Conservation (phyloP, 1,140 invertebrate species). For the Magallana ariakensis region DNA sequence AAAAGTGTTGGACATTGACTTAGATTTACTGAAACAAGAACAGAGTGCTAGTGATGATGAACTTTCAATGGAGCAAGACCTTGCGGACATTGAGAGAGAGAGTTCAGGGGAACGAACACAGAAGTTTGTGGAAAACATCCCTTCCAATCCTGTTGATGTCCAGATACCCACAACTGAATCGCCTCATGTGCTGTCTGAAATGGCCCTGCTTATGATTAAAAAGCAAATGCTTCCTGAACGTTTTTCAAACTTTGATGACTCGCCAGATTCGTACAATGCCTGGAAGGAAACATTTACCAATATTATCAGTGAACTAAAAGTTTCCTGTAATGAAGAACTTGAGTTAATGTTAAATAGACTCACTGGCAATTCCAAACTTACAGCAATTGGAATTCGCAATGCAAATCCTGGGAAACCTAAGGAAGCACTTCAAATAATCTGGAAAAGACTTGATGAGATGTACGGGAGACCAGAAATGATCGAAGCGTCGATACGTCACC, state of each 20-base stretch:
- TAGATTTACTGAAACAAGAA: neutral
- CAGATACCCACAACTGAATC: neutral
- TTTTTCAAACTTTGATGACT: conserved; percentile 50
- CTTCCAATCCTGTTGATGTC: too few relatives aligned
- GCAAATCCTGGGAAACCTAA: too few relatives aligned
- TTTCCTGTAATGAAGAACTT: conserved; percentile 45
- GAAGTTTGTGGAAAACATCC: neutral
- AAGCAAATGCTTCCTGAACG: conserved; percentile 41
- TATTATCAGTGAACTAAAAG: conserved; percentile 47
- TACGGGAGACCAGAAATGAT: conserved; percentile 15
- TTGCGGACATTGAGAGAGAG: neutral
- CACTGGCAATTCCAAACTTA: neutral
- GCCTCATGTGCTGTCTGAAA: neutral
- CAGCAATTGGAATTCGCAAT: too few relatives aligned
- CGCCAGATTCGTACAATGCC: conserved; percentile 42
- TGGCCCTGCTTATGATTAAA: conserved; percentile 29
- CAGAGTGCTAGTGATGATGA: neutral
- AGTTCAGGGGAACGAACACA: neutral
- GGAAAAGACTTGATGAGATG: conserved; percentile 7
- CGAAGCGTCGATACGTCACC: neutral
- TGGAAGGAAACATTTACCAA: conserved; percentile 53
- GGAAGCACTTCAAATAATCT: neutral
- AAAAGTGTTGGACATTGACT: neutral
- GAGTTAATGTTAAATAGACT: conserved; percentile 57
- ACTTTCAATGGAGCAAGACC: neutral